These are phyloP conservation scores for Achroia grisella DNA, from an alignment of 1,140 invertebrate species.

Conservation along the genomic window DNA sequence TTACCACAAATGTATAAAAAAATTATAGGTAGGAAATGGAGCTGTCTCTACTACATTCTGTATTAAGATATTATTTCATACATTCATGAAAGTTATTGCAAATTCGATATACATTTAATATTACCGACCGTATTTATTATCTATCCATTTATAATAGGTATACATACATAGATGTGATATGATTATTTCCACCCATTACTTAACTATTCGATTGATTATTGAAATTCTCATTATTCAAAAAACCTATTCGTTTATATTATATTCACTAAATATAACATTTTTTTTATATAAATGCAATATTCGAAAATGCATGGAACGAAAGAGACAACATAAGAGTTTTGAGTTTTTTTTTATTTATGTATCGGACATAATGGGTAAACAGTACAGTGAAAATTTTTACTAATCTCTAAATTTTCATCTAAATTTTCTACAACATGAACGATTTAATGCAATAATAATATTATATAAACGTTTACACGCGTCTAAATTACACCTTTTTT, in stretches of 20 bases:
- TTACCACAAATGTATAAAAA: too few species aligned
- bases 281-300: slow-evolving; percentile 24
- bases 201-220: slow-evolving; percentile 6
- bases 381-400: slow-evolving; percentile 49
- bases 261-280: slow-evolving; percentile 18
- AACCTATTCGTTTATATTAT: slow-evolving; percentile 9
- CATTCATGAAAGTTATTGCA: slow-evolving; percentile 11
- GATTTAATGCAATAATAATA: slow-evolving; percentile 54
- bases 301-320: slow-evolving; percentile 21
- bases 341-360: too few species aligned
- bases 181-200: slow-evolving; percentile 46
- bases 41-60: too few species aligned
- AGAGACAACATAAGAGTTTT: slow-evolving; percentile 3
- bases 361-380: slow-evolving; percentile 5
- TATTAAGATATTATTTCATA: neutral
- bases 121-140: slow-evolving; percentile 9
- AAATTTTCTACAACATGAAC: slow-evolving; percentile 67
- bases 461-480: slow-evolving; percentile 49
- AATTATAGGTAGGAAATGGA: too few species aligned
- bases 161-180: slow-evolving; percentile 62
- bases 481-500: slow-evolving; percentile 34
- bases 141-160: slow-evolving; percentile 31
- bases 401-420: slow-evolving; percentile 41
- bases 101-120: slow-evolving; percentile 17
- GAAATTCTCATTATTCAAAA: slow-evolving; percentile 4